phyloP scores from a whole-genome alignment of 1,140 invertebrate species.

The Psilanteris sp. region DNA sequence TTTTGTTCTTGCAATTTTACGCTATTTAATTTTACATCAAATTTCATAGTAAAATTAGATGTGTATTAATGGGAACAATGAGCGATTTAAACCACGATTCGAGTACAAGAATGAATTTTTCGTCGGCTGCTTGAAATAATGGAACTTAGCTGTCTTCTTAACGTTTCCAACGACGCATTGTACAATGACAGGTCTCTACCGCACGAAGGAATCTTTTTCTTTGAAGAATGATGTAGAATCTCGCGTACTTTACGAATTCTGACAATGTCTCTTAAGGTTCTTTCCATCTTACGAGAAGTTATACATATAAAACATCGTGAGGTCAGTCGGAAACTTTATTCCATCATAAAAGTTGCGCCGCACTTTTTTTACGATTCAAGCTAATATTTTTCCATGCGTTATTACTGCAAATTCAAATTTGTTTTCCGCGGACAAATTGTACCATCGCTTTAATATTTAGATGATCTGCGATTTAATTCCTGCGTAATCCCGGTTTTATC shows the following conservation, averaged over 20 bases:
- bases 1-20: no score
- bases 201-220: slow-evolving; percentile 38
- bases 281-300: slow-evolving; percentile 33
- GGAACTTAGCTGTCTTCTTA: slow-evolving; percentile 52
- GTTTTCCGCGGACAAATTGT: neutral
- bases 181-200: slow-evolving; percentile 41
- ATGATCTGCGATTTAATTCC: slow-evolving; percentile 8
- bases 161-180: slow-evolving; percentile 47
- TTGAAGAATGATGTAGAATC: slow-evolving; percentile 49
- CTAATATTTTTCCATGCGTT: slow-evolving; percentile 14
- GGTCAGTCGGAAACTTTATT: slow-evolving; percentile 47
- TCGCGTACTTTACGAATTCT: slow-evolving; percentile 53
- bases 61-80: slow-evolving; percentile 43
- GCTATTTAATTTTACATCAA: no score
- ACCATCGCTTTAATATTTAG: neutral
- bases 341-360: slow-evolving; percentile 18
- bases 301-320: slow-evolving; percentile 49
- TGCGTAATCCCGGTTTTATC: slow-evolving; percentile 11
- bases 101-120: slow-evolving; percentile 51
- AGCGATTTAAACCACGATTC: slow-evolving; percentile 20
- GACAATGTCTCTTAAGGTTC: slow-evolving; percentile 47
- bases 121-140: slow-evolving; percentile 48
- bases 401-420: slow-evolving; percentile 6
- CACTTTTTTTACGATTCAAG: slow-evolving; percentile 5
- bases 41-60: no score